Percentiles rank a stretch among this genome's conserved stretches.
Conservation (phyloP, 2,113 vertebrate genomes). For the Colaptes auratus region DNA sequence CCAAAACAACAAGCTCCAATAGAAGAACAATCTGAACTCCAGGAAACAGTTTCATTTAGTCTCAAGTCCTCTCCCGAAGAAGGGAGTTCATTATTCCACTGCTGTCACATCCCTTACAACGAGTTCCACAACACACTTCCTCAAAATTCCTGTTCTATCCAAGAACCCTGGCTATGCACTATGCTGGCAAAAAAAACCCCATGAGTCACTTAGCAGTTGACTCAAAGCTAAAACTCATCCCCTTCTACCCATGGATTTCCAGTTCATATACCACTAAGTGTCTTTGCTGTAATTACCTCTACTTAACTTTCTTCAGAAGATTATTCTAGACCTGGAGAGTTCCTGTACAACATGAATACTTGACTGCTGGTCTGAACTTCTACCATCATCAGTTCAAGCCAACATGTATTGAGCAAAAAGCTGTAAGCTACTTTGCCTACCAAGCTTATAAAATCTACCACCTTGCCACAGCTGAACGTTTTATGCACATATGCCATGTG, state of each 20-base stretch:
- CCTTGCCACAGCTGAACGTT: not conserved
- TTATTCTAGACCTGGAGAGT: not conserved
- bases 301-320: not conserved
- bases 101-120: not conserved
- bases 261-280: not conserved
- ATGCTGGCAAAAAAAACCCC: not conserved
- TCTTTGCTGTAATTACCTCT: not conserved
- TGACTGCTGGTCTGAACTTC: not conserved
- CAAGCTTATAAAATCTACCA: not conserved
- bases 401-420: not conserved
- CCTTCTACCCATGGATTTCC: not conserved
- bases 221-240: not conserved
- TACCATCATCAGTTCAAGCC: not conserved
- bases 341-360: not conserved
- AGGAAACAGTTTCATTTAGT: constrained; percentile 20
- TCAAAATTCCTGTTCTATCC: not conserved
- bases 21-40: constrained; percentile 31
- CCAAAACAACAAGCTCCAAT: not conserved
- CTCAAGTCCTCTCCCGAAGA: not conserved
- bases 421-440: not conserved
- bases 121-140: constrained; percentile 6
- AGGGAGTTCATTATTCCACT: constrained; percentile 8
- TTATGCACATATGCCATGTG: not conserved
- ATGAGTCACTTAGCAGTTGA: not conserved
- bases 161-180: not conserved